These are phyloP conservation scores for Bradypus variegatus DNA, from an alignment of 2,797 vertebrate species.

Conservation along the genomic window DNA sequence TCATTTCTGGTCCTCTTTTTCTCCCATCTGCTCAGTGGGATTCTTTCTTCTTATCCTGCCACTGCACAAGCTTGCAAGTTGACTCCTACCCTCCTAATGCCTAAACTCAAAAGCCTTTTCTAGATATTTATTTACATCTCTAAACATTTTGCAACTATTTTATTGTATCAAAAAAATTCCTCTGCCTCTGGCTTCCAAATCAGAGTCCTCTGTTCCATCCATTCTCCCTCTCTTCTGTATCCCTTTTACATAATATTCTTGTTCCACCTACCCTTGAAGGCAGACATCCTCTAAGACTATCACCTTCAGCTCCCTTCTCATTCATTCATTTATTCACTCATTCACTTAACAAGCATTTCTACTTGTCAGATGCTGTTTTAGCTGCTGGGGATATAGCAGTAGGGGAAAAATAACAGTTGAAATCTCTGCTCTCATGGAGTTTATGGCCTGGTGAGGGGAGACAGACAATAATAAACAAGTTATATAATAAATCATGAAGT, in stretches of 20 bases:
- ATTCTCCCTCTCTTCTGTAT: background rate
- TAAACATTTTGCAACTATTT: background rate
- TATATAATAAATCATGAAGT: background rate
- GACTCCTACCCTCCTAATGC: background rate
- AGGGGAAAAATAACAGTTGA: background rate
- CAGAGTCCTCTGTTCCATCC: background rate
- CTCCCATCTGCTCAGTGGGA: background rate
- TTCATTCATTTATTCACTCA: background rate
- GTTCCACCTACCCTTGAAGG: background rate
- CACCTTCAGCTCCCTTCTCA: background rate
- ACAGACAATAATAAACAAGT: background rate
- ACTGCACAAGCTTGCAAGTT: background rate
- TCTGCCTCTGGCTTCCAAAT: background rate
- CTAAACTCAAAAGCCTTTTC: background rate
- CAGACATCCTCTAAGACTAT: background rate
- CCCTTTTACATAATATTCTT: background rate
- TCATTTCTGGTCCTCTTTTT: background rate
- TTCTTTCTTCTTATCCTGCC: background rate
- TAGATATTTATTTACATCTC: background rate
- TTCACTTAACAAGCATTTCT: background rate
- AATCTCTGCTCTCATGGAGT: background rate
- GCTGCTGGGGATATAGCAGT: background rate
- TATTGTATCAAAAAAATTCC: background rate
- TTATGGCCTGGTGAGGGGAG: background rate
- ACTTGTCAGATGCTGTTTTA: background rate